These are phyloP conservation scores for Hormaphis cornu DNA, from an alignment of 1,140 invertebrate genomes.

Conservation along the genomic window DNA sequence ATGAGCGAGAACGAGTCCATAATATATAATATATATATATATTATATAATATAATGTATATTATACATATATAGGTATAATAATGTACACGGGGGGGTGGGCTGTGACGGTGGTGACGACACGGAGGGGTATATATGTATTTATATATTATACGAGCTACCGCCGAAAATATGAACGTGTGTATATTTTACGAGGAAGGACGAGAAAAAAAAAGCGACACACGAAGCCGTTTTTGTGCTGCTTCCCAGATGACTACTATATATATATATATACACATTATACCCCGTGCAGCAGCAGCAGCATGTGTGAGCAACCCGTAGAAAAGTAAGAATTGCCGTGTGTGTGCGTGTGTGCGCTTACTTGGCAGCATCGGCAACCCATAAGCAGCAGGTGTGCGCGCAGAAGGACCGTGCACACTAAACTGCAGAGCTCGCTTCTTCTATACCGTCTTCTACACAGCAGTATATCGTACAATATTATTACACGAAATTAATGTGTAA, in stretches of 20 bases:
- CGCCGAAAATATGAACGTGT: neutral
- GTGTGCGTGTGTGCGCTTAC: neutral
- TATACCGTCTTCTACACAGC: no score
- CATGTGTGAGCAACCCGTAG: no score
- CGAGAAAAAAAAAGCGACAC: neutral
- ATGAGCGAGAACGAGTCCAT: neutral
- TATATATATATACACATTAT: neutral
- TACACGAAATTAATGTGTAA: no score
- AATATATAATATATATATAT: no score
- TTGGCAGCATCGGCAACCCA: neutral
- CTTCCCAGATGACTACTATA: conserved; percentile 8
- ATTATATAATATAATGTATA: no score
- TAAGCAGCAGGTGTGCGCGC: conserved; percentile 18
- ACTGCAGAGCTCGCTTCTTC: no score
- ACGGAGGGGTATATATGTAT: conserved; percentile 11
- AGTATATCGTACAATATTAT: neutral
- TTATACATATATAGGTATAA: no score
- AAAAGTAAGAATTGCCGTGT: no score
- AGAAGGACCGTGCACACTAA: no score
- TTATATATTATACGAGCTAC: no score
- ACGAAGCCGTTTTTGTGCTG: conserved; percentile 16
- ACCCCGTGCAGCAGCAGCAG: no score
- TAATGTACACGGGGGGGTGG: no score
- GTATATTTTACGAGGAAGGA: neutral
- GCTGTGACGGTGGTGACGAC: neutral